phyloP scores from a whole-genome alignment of 2,888 invertebrate species.

The Catocala sponsa region DNA sequence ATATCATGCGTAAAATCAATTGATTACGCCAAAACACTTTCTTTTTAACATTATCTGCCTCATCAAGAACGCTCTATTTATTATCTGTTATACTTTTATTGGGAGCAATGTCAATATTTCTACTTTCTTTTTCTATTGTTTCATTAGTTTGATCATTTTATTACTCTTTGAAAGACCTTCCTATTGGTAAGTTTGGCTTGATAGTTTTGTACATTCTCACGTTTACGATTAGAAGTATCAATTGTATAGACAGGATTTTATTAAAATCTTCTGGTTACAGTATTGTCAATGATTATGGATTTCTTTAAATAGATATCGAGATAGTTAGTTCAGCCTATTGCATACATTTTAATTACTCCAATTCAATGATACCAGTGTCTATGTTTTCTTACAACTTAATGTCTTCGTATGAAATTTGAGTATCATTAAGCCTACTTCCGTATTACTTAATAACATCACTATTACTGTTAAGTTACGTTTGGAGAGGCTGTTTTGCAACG shows the following conservation, averaged over 20 bases:
- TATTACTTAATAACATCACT: slow-evolving; percentile 55
- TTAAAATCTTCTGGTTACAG: no score
- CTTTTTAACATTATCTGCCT: slow-evolving; percentile 54
- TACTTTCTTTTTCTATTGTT: slow-evolving; percentile 46
- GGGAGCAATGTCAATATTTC: slow-evolving; percentile 43
- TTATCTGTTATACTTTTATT: slow-evolving; percentile 59
- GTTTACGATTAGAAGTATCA: no score
- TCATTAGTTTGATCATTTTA: slow-evolving; percentile 20
- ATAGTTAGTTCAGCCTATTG: no score
- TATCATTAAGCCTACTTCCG: slow-evolving; percentile 21
- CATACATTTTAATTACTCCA: background rate
- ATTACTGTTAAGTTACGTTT: slow-evolving; percentile 41
- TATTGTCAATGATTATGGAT: no score
- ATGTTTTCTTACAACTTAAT: background rate
- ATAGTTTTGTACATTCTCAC: no score
- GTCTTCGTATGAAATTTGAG: background rate
- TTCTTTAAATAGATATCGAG: no score
- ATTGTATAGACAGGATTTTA: no score
- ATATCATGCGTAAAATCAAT: slow-evolving; percentile 74
- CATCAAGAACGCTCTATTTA: slow-evolving; percentile 67
- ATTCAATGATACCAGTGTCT: background rate
- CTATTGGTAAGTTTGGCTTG: no score
- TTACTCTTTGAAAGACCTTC: background rate
- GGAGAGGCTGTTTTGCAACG: slow-evolving; percentile 50
- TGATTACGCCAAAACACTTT: slow-evolving; percentile 58